Conservation (phyloP, 2,888 invertebrate genomes). For the Amiota minor region DNA sequence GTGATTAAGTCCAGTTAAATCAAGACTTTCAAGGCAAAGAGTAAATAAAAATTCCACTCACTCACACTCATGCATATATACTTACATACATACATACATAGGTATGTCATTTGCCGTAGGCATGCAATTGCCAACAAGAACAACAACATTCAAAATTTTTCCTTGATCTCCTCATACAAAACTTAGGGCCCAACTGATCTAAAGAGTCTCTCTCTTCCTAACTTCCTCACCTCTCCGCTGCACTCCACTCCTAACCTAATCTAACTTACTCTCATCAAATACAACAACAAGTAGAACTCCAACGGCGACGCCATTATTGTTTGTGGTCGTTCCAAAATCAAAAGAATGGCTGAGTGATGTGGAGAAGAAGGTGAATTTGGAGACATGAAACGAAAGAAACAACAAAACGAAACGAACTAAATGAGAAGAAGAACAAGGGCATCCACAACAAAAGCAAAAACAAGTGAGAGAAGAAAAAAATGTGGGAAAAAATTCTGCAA, state of each 20-base stretch:
- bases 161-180: no score
- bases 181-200: neutral
- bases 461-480: conserved; percentile 61
- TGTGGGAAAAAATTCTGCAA: conserved; percentile 50
- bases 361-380: conserved; percentile 30
- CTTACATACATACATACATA: no score
- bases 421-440: conserved; percentile 63
- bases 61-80: no score
- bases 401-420: conserved; percentile 49
- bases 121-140: no score
- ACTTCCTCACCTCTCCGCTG: neutral
- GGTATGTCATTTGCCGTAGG: no score
- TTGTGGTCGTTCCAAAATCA: conserved; percentile 50
- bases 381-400: conserved; percentile 46
- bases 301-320: conserved; percentile 58
- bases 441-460: conserved; percentile 53
- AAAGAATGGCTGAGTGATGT: no score
- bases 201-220: conserved; percentile 31
- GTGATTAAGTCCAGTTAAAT: conserved; percentile 50
- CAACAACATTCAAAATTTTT: no score
- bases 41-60: conserved; percentile 53
- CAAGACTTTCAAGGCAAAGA: conserved; percentile 61
- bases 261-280: conserved; percentile 4
- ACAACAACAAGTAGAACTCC: conserved; percentile 34
- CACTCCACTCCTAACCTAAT: neutral